phyloP scores from a whole-genome alignment of 2,888 invertebrate genomes.

The Sarcophaga caerulescens region DNA sequence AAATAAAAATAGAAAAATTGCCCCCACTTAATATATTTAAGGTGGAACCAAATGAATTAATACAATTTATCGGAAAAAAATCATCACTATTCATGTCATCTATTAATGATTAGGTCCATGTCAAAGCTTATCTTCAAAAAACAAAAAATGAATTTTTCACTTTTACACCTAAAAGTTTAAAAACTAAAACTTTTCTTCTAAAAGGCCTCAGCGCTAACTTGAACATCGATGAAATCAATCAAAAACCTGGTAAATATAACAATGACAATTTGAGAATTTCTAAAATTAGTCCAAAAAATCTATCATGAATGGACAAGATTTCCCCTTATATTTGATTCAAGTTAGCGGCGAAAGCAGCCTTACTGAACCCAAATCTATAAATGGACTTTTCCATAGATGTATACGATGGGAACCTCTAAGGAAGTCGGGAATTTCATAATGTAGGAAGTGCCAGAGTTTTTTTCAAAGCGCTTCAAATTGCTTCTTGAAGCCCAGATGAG shows the following conservation, averaged over 20 bases:
- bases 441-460: constrained; percentile 10
- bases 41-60: constrained; percentile 32
- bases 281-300: constrained; percentile 6
- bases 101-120: not conserved
- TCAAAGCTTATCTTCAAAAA: constrained; percentile 27
- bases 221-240: not conserved
- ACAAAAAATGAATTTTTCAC: constrained; percentile 20
- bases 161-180: not conserved
- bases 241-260: not conserved
- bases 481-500: too few relatives aligned
- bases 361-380: not conserved
- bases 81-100: not conserved
- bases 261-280: not conserved
- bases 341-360: not conserved
- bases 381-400: constrained; percentile 21
- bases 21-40: constrained; percentile 29
- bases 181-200: constrained; percentile 1
- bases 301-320: not conserved
- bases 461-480: not conserved
- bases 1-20: constrained; percentile 40
- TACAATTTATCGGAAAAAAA: constrained; percentile 8
- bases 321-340: constrained; percentile 17
- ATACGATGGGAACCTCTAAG: constrained; percentile 42
- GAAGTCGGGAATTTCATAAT: constrained; percentile 37
- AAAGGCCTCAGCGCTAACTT: constrained; percentile 12